These are phyloP conservation scores for Metallyticus violacea DNA, from an alignment of 2,888 invertebrate genomes.

Conservation along the genomic window DNA sequence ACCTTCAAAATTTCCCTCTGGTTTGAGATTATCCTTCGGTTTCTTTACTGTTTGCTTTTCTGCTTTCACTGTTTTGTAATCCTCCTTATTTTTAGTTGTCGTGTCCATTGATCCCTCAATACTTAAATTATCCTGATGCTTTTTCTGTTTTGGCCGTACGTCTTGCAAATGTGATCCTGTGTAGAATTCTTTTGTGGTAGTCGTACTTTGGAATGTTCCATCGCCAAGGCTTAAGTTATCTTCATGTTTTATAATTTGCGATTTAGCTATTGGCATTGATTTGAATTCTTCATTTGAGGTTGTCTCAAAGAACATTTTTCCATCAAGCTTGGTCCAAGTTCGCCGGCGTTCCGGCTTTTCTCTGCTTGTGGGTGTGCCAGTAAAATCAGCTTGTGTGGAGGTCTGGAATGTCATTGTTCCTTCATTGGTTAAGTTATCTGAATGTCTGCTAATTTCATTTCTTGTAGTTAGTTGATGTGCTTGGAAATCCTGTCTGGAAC, in stretches of 20 bases:
- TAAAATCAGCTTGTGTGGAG: constrained; percentile 61
- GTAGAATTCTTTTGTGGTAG: constrained; percentile 17
- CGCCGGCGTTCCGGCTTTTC: constrained; percentile 59
- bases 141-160: constrained; percentile 33
- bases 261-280: not conserved
- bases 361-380: constrained; percentile 56
- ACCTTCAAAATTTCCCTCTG: constrained; percentile 49
- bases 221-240: constrained; percentile 23
- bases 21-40: constrained; percentile 38
- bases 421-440: constrained; percentile 40
- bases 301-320: constrained; percentile 61
- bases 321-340: constrained; percentile 71
- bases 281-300: constrained; percentile 58
- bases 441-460: constrained; percentile 36
- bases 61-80: not conserved
- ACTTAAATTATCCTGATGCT: constrained; percentile 49
- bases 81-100: not conserved
- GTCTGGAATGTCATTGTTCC: constrained; percentile 63
- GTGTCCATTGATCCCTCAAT: not conserved
- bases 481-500: constrained; percentile 38
- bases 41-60: constrained; percentile 30
- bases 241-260: not conserved
- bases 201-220: constrained; percentile 6
- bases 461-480: constrained; percentile 35
- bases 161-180: not conserved